phyloP scores from a whole-genome alignment of 2,888 invertebrate genomes.

The Tiliacea citrago region DNA sequence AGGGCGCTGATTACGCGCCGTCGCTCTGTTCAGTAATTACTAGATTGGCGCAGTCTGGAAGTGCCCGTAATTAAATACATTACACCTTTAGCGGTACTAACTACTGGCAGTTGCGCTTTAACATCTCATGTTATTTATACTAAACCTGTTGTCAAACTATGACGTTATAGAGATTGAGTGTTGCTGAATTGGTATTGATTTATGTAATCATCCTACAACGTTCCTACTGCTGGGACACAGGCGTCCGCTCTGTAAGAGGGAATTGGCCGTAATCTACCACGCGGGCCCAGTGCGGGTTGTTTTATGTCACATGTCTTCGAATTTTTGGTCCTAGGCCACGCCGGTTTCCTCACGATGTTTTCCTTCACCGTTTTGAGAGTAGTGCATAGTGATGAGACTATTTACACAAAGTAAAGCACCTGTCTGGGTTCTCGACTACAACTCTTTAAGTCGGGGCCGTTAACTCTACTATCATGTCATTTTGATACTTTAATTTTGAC shows the following conservation, averaged over 20 bases:
- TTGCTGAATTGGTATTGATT: constrained; percentile 13
- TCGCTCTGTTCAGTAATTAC: constrained; percentile 86
- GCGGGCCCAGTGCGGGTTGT: too few species aligned
- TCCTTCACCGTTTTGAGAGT: too few species aligned
- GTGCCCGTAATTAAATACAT: constrained; percentile 88
- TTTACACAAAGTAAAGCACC: too few species aligned
- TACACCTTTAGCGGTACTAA: constrained; percentile 77
- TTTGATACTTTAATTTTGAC: neutral
- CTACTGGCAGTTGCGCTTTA: constrained; percentile 30
- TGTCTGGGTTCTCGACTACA: too few species aligned
- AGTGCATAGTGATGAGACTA: too few species aligned
- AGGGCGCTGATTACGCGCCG: constrained; percentile 87
- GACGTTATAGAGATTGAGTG: neutral
- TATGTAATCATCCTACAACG: neutral
- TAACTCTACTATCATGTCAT: neutral
- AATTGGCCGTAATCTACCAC: too few species aligned
- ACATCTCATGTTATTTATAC: constrained; percentile 40
- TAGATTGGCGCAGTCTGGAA: constrained; percentile 86
- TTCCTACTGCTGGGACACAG: too few species aligned
- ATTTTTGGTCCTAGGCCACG: too few species aligned
- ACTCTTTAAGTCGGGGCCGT: too few species aligned
- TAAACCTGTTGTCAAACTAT: constrained; percentile 16
- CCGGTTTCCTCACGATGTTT: too few species aligned
- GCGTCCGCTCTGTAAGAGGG: too few species aligned
- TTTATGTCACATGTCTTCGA: too few species aligned